Conservation (phyloP, 2,797 vertebrate species). For the Peromyscus eremicus region DNA sequence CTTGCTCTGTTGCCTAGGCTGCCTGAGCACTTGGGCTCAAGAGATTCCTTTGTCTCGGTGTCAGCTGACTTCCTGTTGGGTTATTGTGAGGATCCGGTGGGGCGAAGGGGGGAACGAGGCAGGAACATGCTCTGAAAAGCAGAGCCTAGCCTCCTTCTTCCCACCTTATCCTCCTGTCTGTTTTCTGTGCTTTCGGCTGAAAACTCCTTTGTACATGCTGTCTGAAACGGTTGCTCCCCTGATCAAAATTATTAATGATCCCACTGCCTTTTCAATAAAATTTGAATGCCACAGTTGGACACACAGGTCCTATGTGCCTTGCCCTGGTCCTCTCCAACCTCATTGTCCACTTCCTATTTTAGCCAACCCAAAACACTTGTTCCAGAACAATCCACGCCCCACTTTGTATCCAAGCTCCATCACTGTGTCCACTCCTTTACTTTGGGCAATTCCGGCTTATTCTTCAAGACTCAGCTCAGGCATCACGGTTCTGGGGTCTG, state of each 20-base stretch:
- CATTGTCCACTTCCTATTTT: background rate
- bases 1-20: background rate
- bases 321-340: background rate
- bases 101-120: background rate
- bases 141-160: background rate
- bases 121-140: background rate
- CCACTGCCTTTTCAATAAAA: background rate
- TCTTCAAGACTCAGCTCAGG: background rate
- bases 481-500: background rate
- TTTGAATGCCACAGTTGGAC: background rate
- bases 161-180: background rate
- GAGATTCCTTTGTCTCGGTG: background rate
- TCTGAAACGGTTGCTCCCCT: background rate
- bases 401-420: too few relatives aligned
- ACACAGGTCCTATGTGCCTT: background rate
- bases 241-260: background rate
- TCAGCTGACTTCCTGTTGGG: background rate
- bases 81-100: too few relatives aligned
- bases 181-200: background rate
- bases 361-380: background rate
- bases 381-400: background rate
- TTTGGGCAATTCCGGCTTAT: background rate
- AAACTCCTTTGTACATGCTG: background rate
- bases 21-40: background rate
- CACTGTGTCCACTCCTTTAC: background rate